Evolutionary conservation across 2,113 vertebrate genomes (phyloP).

Genomic region (Octodon degus): DNA sequence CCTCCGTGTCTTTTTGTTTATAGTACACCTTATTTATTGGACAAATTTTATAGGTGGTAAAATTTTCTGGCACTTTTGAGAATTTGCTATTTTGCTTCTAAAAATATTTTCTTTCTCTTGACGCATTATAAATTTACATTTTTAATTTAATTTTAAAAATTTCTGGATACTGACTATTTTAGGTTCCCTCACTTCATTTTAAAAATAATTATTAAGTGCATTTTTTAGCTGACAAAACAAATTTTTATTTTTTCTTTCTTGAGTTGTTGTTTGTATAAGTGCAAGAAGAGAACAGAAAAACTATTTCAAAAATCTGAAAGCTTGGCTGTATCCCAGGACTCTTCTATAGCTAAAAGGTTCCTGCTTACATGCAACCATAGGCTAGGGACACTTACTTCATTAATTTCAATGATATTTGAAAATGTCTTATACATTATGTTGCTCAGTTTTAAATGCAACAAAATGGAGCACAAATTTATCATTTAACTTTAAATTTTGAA

Average conservation of each 20-base stretch:
- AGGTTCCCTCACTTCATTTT: background rate
- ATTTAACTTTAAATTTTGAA: background rate
- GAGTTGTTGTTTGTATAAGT: background rate
- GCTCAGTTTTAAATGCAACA: background rate
- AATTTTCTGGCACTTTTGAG: background rate
- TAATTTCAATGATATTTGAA: constrained; percentile 23
- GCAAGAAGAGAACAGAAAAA: background rate
- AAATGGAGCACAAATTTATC: background rate
- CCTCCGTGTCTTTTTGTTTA: too few species aligned
- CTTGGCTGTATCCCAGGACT: background rate
- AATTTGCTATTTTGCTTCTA: background rate
- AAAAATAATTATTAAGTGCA: background rate
- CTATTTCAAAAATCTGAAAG: background rate
- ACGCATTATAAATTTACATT: background rate
- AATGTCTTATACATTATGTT: background rate
- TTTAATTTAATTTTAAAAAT: background rate
- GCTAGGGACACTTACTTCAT: background rate
- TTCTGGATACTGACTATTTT: background rate
- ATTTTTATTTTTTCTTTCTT: background rate
- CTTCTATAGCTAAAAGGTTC: background rate
- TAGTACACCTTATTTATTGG: background rate
- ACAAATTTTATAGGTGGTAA: background rate
- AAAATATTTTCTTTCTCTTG: background rate
- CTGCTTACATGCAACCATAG: background rate
- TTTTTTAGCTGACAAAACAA: background rate